These are phyloP conservation scores for Phyllostomus discolor DNA, from an alignment of 2,113 vertebrate genomes.

Conservation along the genomic window DNA sequence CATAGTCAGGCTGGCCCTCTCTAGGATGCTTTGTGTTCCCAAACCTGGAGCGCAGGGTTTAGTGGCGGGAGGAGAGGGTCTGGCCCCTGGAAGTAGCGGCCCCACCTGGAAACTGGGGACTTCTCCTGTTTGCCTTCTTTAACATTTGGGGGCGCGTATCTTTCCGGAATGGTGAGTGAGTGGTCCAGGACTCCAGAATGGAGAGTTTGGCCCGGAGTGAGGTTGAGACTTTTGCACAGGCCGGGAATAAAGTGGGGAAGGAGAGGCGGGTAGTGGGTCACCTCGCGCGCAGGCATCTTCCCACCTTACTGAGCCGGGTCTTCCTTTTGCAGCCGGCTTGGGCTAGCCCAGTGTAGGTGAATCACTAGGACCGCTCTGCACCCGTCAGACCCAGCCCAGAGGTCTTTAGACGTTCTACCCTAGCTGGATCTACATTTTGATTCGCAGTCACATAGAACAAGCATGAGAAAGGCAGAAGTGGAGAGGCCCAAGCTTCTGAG, in stretches of 20 bases:
- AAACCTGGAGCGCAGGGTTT: slow-evolving; percentile 71
- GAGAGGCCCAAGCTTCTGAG: neutral
- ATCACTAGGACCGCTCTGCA: neutral
- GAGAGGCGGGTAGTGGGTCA: neutral
- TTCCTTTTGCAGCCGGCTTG: neutral
- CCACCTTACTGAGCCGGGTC: neutral
- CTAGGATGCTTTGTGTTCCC: slow-evolving; percentile 76
- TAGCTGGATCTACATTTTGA: neutral
- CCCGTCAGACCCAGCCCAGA: neutral
- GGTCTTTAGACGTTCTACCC: neutral
- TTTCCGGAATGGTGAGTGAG: neutral
- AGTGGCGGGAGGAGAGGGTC: neutral
- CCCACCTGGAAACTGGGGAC: neutral
- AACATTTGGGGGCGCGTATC: neutral
- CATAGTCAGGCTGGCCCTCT: slow-evolving; percentile 58
- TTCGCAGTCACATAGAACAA: neutral
- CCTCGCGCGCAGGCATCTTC: neutral
- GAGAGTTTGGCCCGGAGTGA: neutral
- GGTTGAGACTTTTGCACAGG: neutral
- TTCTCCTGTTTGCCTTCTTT: neutral
- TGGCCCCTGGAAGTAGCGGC: neutral
- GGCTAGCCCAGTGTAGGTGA: neutral
- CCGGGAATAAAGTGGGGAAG: neutral
- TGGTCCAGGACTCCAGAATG: neutral
- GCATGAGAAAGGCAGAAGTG: neutral